Conservation (phyloP, 2,113 vertebrate species). For the Chunga burmeisteri region DNA sequence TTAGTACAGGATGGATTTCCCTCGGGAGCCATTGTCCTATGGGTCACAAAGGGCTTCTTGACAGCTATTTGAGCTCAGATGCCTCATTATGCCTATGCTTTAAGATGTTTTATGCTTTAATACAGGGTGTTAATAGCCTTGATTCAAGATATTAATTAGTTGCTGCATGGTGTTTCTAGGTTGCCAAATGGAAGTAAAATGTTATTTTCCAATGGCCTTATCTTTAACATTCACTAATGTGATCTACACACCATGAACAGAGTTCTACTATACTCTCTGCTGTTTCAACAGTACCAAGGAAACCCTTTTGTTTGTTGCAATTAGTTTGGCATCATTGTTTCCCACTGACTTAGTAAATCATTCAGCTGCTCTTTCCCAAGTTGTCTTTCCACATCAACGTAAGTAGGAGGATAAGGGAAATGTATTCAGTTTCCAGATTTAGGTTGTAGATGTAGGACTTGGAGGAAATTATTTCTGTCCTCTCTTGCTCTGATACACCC, state of each 20-base stretch:
- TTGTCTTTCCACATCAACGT: not conserved
- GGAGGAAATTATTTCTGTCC: not conserved
- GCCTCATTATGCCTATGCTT: not conserved
- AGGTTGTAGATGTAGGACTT: not conserved
- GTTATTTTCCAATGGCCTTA: not conserved
- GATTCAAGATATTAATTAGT: not conserved
- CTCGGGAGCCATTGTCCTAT: fast-evolving
- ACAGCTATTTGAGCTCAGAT: not conserved
- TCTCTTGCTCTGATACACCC: not conserved
- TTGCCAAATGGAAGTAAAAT: not conserved
- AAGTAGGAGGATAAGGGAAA: not conserved
- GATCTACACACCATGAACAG: not conserved
- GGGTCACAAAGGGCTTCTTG: not conserved
- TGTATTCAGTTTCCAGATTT: not conserved
- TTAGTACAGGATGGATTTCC: not conserved
- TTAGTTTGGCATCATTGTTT: not conserved
- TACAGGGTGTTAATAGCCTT: not conserved
- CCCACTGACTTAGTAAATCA: not conserved
- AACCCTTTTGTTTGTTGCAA: not conserved
- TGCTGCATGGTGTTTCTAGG: not conserved
- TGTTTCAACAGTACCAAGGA: fast-evolving
- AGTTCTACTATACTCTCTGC: not conserved
- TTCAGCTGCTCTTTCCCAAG: not conserved
- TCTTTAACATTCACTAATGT: not conserved
- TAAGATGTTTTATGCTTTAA: not conserved